phyloP scores from a whole-genome alignment of 2,797 vertebrate species.

The Pseudochirops cupreus region DNA sequence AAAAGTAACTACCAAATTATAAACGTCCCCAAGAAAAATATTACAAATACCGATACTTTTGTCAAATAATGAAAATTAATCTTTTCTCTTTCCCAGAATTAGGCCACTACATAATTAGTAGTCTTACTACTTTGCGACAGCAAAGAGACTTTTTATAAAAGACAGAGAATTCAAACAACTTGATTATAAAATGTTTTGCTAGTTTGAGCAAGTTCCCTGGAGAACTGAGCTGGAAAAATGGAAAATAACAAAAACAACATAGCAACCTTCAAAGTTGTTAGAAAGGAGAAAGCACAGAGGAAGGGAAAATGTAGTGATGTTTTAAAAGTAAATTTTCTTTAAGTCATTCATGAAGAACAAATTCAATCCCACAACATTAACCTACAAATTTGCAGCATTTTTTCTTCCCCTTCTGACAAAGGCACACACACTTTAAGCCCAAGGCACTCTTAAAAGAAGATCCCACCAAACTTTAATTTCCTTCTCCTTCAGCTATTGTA shows the following conservation, averaged over 20 bases:
- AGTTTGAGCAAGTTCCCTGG: conserved; percentile 20
- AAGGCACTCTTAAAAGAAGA: conserved; percentile 78
- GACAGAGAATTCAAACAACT: conserved; percentile 8
- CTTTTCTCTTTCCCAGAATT: conserved; percentile 16
- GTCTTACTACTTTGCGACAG: neutral
- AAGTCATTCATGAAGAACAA: conserved; percentile 41
- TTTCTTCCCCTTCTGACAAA: conserved; percentile 61
- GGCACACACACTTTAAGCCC: conserved; percentile 58
- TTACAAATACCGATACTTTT: neutral
- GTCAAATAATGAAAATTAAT: neutral
- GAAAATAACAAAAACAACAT: conserved; percentile 2
- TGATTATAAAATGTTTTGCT: conserved; percentile 50
- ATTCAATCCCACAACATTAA: conserved; percentile 27
- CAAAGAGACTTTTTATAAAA: conserved; percentile 21
- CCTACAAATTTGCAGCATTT: conserved; percentile 61
- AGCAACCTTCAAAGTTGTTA: conserved; percentile 32
- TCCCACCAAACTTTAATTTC: conserved; percentile 86
- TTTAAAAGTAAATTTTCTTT: neutral
- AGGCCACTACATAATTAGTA: neutral
- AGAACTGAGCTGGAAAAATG: conserved; percentile 49
- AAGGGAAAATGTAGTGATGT: neutral
- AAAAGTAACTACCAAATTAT: neutral
- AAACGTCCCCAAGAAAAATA: neutral
- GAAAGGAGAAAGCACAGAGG: conserved; percentile 33
- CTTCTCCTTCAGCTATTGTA: conserved; percentile 88